Percentiles rank a stretch among this genome's conserved stretches.
Conservation (phyloP, 2,888 invertebrate species). For the Philereme transversata region DNA sequence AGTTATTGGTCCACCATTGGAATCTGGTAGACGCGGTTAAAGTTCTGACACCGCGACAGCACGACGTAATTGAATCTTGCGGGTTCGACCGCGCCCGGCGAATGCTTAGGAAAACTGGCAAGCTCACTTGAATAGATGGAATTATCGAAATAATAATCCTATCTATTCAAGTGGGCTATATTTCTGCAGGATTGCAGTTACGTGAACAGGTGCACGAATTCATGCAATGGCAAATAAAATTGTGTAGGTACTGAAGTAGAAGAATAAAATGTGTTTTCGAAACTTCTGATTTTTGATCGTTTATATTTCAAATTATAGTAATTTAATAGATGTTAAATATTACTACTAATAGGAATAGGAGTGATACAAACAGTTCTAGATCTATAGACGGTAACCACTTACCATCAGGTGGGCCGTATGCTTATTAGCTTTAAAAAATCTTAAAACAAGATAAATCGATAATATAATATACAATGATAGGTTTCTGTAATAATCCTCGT, state of each 20-base stretch:
- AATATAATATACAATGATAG: neutral
- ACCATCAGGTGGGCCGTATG: too few relatives aligned
- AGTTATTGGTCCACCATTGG: constrained; percentile 30
- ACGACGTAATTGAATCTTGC: constrained; percentile 67
- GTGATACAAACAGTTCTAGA: too few relatives aligned
- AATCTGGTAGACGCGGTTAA: constrained; percentile 52
- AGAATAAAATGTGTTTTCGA: too few relatives aligned
- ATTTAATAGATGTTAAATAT: too few relatives aligned
- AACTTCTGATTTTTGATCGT: too few relatives aligned
- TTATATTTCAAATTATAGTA: too few relatives aligned
- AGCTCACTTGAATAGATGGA: constrained; percentile 11
- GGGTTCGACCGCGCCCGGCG: constrained; percentile 49
- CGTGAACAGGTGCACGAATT: too few relatives aligned
- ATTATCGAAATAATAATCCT: neutral
- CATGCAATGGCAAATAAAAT: too few relatives aligned
- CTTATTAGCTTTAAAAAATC: too few relatives aligned
- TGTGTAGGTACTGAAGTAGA: too few relatives aligned
- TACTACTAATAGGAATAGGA: too few relatives aligned
- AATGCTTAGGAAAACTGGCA: constrained; percentile 52
- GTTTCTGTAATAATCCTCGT: neutral
- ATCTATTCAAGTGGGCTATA: neutral
- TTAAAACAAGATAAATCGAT: neutral
- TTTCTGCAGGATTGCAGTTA: neutral
- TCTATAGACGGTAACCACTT: too few relatives aligned
- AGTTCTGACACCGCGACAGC: constrained; percentile 68